These are phyloP conservation scores for Drosophila lacteicornis DNA, from an alignment of 1,140 invertebrate species.

Conservation along the genomic window DNA sequence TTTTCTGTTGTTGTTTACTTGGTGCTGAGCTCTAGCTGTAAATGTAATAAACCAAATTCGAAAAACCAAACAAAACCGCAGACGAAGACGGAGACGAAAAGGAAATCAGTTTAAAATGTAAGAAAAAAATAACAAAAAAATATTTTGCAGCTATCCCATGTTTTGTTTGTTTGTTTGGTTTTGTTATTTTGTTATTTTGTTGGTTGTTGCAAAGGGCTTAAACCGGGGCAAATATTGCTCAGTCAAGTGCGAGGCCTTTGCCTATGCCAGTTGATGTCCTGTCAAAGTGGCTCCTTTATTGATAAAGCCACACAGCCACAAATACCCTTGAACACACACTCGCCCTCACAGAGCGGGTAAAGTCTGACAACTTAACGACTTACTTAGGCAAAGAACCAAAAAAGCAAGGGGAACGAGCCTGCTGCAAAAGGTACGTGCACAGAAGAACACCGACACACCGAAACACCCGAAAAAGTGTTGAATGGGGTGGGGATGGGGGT, in stretches of 20 bases:
- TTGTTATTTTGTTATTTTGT: not conserved
- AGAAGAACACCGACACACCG: not conserved
- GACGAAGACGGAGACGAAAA: not conserved
- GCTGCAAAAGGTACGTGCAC: constrained; percentile 40
- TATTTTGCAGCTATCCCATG: constrained; percentile 9
- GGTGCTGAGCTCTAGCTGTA: constrained; percentile 8
- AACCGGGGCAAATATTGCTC: constrained; percentile 29
- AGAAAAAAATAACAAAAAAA: constrained; percentile 14
- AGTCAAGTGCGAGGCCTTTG: constrained; percentile 35
- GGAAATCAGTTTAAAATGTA: constrained; percentile 29
- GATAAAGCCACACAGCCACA: constrained; percentile 64
- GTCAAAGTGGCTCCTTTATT: constrained; percentile 61
- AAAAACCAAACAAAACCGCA: constrained; percentile 3
- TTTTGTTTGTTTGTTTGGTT: constrained; percentile 12
- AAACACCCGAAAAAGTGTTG: constrained; percentile 10
- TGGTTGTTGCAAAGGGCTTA: constrained; percentile 10
- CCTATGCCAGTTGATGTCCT: constrained; percentile 40
- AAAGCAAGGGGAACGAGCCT: not conserved
- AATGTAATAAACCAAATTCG: not conserved
- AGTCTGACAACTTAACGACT: constrained; percentile 79
- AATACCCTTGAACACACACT: constrained; percentile 14
- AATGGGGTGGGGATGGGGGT: not conserved
- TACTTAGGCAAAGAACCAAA: constrained; percentile 69
- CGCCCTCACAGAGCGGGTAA: constrained; percentile 36
- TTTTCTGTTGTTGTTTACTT: constrained; percentile 37